Percentiles rank a stretch among this genome's conserved stretches.
Evolutionary conservation across 2,797 vertebrate genomes (phyloP).

Genomic region (Sardinella longiceps): DNA sequence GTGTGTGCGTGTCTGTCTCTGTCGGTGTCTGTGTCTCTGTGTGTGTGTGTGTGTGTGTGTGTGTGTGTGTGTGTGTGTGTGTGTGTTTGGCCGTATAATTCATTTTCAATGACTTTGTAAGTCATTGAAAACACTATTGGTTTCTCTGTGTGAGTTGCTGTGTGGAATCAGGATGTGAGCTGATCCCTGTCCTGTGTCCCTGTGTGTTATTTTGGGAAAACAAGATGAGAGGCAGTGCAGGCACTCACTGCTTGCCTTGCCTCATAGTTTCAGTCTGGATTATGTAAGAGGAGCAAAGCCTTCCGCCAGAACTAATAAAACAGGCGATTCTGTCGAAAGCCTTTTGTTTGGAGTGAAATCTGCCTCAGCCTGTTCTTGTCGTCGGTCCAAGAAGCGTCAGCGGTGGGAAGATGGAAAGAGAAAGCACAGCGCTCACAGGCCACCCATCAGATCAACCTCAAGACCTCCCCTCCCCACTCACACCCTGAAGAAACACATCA

Average conservation of each 20-base stretch:
- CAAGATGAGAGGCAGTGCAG: not conserved
- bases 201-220: not conserved
- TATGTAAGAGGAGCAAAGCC: not conserved
- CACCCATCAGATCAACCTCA: not conserved
- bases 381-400: not conserved
- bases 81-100: not conserved
- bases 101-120: no score
- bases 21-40: no score
- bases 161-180: not conserved
- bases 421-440: constrained; percentile 1
- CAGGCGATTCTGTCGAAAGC: not conserved
- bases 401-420: not conserved
- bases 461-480: not conserved
- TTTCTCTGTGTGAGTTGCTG: not conserved
- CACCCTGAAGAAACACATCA: not conserved
- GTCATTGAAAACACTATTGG: not conserved
- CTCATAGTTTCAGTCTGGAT: not conserved
- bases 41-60: not conserved
- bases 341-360: constrained; percentile 17
- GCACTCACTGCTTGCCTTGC: not conserved
- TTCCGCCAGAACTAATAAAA: not conserved
- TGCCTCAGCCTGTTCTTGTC: not conserved
- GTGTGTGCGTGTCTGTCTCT: not conserved
- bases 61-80: not conserved
- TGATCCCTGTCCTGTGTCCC: not conserved